phyloP scores from a whole-genome alignment of 2,113 vertebrate genomes.

The Saguinus imperator region DNA sequence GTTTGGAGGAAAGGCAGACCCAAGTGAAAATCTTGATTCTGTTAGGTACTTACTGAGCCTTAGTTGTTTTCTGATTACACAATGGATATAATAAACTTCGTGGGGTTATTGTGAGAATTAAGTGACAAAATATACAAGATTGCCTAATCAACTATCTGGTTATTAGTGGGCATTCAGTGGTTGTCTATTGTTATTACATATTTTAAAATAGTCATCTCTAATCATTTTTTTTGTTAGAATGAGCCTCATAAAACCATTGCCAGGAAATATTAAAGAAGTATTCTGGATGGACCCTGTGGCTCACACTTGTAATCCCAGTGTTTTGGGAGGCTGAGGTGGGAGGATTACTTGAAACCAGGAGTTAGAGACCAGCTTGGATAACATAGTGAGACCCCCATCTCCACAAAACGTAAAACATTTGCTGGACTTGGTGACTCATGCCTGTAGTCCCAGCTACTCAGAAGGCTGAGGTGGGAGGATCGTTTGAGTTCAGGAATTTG shows the following conservation, averaged over 20 bases:
- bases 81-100: neutral
- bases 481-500: neutral
- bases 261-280: neutral
- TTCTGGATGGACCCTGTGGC: neutral
- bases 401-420: neutral
- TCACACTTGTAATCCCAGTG: too few species aligned
- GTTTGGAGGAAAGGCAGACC: neutral
- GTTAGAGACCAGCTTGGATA: neutral
- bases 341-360: neutral
- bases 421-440: neutral
- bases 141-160: neutral
- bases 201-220: neutral
- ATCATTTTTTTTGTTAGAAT: neutral
- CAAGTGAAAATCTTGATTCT: conserved; percentile 1
- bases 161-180: neutral
- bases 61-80: neutral
- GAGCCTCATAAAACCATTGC: neutral
- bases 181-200: neutral
- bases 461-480: neutral
- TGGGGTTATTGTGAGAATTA: neutral
- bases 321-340: neutral
- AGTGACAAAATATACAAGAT: neutral
- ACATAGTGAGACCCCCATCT: neutral
- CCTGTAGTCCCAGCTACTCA: neutral
- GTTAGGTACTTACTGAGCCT: neutral